These are phyloP conservation scores for Oreohelix idahoensis DNA, from an alignment of 1,140 invertebrate species.

Conservation along the genomic window DNA sequence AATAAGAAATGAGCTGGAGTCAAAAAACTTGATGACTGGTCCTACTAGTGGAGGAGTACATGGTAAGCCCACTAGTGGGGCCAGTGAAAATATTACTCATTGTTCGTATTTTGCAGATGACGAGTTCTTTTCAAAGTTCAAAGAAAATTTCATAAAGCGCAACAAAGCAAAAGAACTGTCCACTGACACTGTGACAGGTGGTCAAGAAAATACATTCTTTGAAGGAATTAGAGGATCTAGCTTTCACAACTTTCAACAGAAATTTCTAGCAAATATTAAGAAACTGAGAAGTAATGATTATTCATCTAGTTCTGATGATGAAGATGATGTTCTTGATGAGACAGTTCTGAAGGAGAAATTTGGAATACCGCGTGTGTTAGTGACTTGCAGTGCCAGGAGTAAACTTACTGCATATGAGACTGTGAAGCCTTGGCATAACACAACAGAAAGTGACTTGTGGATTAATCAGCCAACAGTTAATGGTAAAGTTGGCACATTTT, in stretches of 20 bases:
- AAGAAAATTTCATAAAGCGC: conserved; percentile 7
- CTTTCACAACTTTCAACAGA: neutral
- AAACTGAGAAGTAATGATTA: conserved; percentile 5
- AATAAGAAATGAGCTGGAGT: neutral
- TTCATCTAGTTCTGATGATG: conserved; percentile 42
- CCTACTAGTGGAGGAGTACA: neutral
- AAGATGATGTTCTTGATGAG: conserved; percentile 37
- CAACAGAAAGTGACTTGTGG: neutral
- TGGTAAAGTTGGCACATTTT: neutral
- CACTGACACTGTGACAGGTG: neutral
- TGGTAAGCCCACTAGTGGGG: neutral
- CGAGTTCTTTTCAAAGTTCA: conserved; percentile 14
- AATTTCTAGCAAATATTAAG: conserved; percentile 5
- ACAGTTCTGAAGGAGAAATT: conserved; percentile 26
- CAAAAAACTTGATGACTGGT: conserved; percentile 12
- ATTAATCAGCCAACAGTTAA: neutral
- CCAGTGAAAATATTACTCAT: neutral
- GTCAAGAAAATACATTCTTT: neutral
- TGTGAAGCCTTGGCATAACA: neutral
- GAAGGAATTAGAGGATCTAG: neutral
- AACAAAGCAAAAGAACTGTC: neutral
- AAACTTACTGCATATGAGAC: neutral
- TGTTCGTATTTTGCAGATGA: neutral
- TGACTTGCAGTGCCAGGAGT: neutral
- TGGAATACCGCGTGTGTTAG: neutral